Evolutionary conservation across 2,113 vertebrate genomes (phyloP).

Genomic region (Spizaetus ornatus): DNA sequence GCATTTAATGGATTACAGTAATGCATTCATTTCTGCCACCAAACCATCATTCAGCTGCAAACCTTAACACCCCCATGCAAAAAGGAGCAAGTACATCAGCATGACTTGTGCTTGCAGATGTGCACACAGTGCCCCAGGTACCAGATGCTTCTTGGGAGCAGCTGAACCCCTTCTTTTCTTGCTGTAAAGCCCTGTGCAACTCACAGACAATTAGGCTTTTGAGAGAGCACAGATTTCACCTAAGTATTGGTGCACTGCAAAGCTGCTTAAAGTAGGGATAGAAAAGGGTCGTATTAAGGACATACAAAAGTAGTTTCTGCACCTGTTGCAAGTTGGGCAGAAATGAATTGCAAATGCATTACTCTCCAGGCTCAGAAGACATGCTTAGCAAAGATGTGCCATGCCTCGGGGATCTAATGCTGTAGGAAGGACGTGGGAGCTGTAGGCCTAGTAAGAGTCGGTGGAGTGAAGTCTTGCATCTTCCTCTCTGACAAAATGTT

Average conservation of each 20-base stretch:
- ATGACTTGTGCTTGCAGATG: background rate
- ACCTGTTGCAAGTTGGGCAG: background rate
- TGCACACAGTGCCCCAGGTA: background rate
- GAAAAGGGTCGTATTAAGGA: background rate
- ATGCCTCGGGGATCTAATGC: background rate
- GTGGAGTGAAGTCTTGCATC: background rate
- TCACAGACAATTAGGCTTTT: background rate
- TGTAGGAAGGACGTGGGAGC: background rate
- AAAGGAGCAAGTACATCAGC: background rate
- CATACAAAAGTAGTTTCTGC: background rate
- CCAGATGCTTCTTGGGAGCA: background rate
- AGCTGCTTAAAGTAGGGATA: background rate
- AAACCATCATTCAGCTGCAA: background rate
- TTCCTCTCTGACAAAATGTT: background rate
- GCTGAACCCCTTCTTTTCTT: background rate
- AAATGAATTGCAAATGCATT: background rate
- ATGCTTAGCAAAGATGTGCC: background rate
- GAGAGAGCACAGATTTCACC: background rate
- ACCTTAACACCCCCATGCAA: background rate
- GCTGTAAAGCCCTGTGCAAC: background rate
- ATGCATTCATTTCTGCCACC: slow-evolving; percentile 8
- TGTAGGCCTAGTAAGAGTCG: background rate
- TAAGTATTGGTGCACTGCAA: background rate
- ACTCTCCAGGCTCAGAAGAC: background rate
- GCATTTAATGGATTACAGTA: background rate